These are phyloP conservation scores for Entomobrya proxima DNA, from an alignment of 2,888 invertebrate genomes.

Conservation along the genomic window DNA sequence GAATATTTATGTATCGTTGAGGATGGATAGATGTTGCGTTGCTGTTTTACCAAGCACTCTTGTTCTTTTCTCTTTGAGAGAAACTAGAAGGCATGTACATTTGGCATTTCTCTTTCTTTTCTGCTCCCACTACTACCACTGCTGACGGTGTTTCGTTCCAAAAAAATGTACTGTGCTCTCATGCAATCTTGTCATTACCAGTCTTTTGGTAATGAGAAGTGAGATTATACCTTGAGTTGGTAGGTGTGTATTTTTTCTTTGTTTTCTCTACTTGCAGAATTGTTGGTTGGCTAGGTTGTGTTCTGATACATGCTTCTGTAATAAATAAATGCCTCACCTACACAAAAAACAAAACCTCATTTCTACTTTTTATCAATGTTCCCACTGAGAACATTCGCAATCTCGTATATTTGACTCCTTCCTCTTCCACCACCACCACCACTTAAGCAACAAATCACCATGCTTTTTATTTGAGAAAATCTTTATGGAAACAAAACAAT, in stretches of 20 bases:
- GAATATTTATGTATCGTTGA: background rate
- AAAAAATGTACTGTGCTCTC: constrained; percentile 64
- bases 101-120: background rate
- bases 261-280: background rate
- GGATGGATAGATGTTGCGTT: background rate
- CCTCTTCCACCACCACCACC: background rate
- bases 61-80: background rate
- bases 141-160: background rate
- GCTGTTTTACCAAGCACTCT: background rate
- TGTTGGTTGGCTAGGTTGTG: too few relatives aligned
- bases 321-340: background rate
- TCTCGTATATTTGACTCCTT: background rate
- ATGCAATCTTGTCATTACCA: constrained; percentile 75
- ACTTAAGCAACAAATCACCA: constrained; percentile 22
- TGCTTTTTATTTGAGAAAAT: background rate
- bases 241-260: constrained; percentile 47
- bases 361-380: background rate
- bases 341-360: background rate
- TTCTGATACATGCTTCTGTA: background rate
- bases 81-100: background rate
- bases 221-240: constrained; percentile 62
- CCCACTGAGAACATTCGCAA: background rate
- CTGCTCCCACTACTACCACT: background rate
- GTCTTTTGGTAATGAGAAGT: constrained; percentile 70
- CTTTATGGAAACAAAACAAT: background rate